Base-by-base conservation (phyloP, 2,797 vertebrate species). In the Micrastur ruficollis region DNA sequence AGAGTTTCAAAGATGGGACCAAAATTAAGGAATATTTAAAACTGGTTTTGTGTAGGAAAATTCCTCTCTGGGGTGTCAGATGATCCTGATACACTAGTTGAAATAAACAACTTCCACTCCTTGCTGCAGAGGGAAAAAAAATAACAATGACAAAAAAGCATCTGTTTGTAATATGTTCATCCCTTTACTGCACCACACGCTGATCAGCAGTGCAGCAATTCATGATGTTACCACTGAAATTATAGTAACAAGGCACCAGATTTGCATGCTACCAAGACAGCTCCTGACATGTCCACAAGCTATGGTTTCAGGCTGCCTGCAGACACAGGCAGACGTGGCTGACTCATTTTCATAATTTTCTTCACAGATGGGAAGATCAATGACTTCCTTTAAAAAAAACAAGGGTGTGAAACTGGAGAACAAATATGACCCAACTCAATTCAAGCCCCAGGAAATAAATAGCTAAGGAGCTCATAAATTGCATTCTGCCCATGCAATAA, bases 1-100 rank as follows among this genome's bases (percentile, higher is more conserved):
- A 65, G 38, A 73, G 5, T 50, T 89, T 89, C 63, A 65, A 59
- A 95, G 40, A 40, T 0, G 1, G 19, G 27, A 89, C 47, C 10
- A 56, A 93, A 90, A 88, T 86, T 44, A 95, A 81, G 29, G 49
- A 80, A 32, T 74, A 95, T 63, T 75, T 81, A 80, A 86, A 89
- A 66, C 29, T 46, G 27, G 27, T 21, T 36, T 73, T 8, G 14
- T 12, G 9, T 29, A 73, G 38, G 25, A 86, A 88, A 53, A 81
- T 23, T 58, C 32, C 44, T 84, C 38, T 40, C 58, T n/a, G 17
- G 23, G 9, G 16, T 86, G 9, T 32, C 61, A 58, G 47, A 59
- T 70, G 38, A 86, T 90, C 34, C 38, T 26, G n/a, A 50, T 34
- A 73, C 1, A 2, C 21, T 50, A 79, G 22, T 5, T 27, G 19